A percentile compares a stretch with the other conserved stretches of the same genome.
Conservation (phyloP, 2,888 invertebrate genomes). For the Melinaea marsaeus region DNA sequence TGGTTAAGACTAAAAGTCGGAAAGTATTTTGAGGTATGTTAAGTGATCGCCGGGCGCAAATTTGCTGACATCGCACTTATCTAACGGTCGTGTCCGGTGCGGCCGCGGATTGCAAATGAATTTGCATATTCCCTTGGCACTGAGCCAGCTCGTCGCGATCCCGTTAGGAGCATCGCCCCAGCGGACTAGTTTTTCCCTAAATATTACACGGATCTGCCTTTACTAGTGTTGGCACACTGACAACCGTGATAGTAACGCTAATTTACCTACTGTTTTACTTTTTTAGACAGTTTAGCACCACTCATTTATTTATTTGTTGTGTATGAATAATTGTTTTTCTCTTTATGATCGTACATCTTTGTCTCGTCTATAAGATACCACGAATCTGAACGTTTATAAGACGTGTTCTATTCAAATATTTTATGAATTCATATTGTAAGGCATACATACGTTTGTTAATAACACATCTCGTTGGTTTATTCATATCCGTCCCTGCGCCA, state of each 20-base stretch:
- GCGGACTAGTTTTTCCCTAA: slow-evolving; percentile 24
- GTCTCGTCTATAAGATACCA: neutral
- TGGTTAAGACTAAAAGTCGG: neutral
- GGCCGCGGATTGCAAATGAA: slow-evolving; percentile 60
- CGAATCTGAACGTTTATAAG: no score
- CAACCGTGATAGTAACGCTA: slow-evolving; percentile 22
- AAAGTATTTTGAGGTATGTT: slow-evolving; percentile 12
- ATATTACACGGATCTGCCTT: slow-evolving; percentile 22
- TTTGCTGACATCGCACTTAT: slow-evolving; percentile 49
- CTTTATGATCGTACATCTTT: neutral
- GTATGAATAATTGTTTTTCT: neutral
- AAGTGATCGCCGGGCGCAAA: slow-evolving; percentile 33
- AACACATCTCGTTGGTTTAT: neutral
- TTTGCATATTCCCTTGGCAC: slow-evolving; percentile 63
- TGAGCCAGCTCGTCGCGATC: slow-evolving; percentile 50
- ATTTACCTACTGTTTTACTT: slow-evolving; percentile 15
- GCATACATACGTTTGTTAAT: neutral
- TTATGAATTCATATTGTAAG: neutral
- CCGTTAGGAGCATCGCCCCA: slow-evolving; percentile 28
- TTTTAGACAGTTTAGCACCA: slow-evolving; percentile 1
- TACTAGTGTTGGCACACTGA: slow-evolving; percentile 22
- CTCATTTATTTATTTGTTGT: neutral
- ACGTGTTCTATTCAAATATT: no score
- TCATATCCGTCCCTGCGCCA: neutral
- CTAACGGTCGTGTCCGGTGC: slow-evolving; percentile 41